These are phyloP conservation scores for Petaurus breviceps DNA, from an alignment of 2,113 vertebrate species.

Conservation along the genomic window DNA sequence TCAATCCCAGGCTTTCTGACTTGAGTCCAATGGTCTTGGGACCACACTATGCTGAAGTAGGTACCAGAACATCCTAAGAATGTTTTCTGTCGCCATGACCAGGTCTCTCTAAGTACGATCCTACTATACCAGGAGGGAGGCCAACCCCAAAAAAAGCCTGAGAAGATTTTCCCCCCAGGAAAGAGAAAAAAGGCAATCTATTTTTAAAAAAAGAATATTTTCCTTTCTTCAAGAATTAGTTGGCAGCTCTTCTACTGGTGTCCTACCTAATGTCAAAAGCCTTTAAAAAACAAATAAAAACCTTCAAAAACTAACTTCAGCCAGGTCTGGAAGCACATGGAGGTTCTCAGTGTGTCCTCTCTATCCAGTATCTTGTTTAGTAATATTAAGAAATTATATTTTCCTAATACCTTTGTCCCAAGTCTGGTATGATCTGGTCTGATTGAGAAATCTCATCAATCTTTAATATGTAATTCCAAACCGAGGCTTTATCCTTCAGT, in stretches of 20 bases:
- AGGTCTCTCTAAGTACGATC: neutral
- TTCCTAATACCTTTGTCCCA: neutral
- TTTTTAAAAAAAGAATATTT: neutral
- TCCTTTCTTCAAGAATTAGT: slow-evolving; percentile 18
- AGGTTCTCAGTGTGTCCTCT: neutral
- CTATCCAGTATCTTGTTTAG: neutral
- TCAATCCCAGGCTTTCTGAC: neutral
- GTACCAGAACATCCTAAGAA: slow-evolving; percentile 11
- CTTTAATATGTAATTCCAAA: neutral
- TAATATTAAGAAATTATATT: neutral
- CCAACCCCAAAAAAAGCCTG: neutral
- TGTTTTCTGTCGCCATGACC: neutral
- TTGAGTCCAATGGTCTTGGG: neutral
- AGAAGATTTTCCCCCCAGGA: neutral
- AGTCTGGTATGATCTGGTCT: neutral
- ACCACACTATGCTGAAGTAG: neutral
- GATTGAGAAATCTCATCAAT: neutral
- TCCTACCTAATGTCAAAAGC: slow-evolving; percentile 55
- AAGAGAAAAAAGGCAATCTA: neutral
- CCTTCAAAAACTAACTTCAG: neutral
- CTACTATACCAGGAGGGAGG: neutral
- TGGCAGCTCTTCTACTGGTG: slow-evolving; percentile 35
- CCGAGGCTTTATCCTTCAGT: neutral
- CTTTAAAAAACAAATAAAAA: slow-evolving; percentile 11
- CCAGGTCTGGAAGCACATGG: neutral